These are phyloP conservation scores for Struthio camelus DNA, from an alignment of 2,113 vertebrate genomes.

Conservation along the genomic window DNA sequence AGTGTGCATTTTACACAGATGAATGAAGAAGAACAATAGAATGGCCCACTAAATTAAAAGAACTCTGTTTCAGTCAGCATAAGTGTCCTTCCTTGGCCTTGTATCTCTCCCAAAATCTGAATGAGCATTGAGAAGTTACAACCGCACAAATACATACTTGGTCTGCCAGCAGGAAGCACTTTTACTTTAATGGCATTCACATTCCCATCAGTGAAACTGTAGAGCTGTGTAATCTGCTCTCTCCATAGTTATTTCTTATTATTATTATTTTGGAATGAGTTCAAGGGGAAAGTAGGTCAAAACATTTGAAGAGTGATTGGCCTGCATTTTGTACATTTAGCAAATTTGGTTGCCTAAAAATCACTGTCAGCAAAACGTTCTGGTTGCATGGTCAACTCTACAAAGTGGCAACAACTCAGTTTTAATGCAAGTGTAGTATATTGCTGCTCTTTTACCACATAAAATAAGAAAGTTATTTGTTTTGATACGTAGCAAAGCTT, in stretches of 20 bases:
- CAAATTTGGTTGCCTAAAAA: conserved; percentile 59
- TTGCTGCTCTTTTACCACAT: neutral
- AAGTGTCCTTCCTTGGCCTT: conserved; percentile 54
- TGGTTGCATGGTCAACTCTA: conserved; percentile 1
- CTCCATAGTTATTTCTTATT: conserved; percentile 66
- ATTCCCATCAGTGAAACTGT: conserved; percentile 62
- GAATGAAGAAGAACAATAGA: neutral
- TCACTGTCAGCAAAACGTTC: conserved; percentile 54
- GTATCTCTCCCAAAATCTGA: conserved; percentile 60
- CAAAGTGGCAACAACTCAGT: neutral
- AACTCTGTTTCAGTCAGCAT: conserved; percentile 7
- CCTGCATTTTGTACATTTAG: conserved; percentile 54
- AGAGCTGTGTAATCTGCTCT: conserved; percentile 65
- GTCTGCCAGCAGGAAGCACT: conserved; percentile 68
- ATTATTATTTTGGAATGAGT: conserved; percentile 54
- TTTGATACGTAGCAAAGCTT: neutral
- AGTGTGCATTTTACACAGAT: neutral
- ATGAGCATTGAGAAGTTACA: conserved; percentile 53
- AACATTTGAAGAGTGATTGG: conserved; percentile 53
- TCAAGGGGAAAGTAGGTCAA: conserved; percentile 71
- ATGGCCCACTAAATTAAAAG: neutral
- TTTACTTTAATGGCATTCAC: conserved; percentile 64
- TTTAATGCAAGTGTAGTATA: neutral
- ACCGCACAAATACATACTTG: conserved; percentile 65
- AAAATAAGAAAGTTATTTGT: neutral